Base-by-base conservation (phyloP, 2,888 invertebrate species). In the Apamea monoglypha region DNA sequence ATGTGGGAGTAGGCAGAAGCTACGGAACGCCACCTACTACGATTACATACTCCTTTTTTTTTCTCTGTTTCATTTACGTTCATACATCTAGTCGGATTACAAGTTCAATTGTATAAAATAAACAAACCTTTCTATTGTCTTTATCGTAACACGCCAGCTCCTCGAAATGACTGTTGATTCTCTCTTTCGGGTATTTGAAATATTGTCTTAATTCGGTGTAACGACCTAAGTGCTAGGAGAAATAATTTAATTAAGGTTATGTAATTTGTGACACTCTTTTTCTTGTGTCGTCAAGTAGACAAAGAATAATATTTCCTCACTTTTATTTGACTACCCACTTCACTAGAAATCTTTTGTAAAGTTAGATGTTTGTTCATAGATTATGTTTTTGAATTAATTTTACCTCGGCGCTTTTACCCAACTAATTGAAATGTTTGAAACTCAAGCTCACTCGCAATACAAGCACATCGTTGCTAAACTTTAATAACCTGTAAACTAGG, bases 101-200 rank as follows among this genome's bases (percentile, higher is more conserved):
- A 0, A 18, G 29, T 36, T 59, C 29, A 53, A 40, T 16, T 32
- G 44, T 40, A 29, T 29, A 32, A 59, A 18, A 50, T 16, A 18
- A 50, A 4, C 74, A 80, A 92, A 96, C 96, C 95, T 94, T 95
- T 87, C 88, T 93, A n/a, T 87, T 86, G 25, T 89, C 88, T 83
- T 92, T 90, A 61, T 93, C 87, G 78, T 94, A 95, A 82, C 96
- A 96, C 16, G 91, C 88, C 44, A 96, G 86, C 88, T 96, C 96
- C 88, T 96, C 96, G 82, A 96, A 96, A 82, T 96, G 96, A 67
- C 93, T 94, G 78, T 95, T 96, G 4, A 95, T 8, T 70, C 91
- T 91, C 2, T 90, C 81, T 90, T 94, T 95, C 3, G 96, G 96
- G 80, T 92, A 85, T 85, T 90, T 91, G 83, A 95, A 96, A 89